Base-by-base conservation (phyloP, 2,113 vertebrate genomes). In the Pseudolaguvia tuberculata region DNA sequence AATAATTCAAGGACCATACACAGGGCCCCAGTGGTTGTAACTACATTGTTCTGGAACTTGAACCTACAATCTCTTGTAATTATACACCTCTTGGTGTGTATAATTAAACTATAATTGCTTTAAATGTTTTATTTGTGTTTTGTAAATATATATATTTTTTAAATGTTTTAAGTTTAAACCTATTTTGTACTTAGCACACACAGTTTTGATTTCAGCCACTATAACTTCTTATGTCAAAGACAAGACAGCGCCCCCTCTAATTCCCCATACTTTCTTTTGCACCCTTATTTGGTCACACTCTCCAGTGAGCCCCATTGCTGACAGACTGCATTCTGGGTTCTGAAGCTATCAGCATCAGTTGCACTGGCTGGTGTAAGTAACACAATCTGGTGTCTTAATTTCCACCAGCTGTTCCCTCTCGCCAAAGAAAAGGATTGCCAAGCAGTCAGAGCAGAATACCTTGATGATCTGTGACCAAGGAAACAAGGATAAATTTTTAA, bases 341-440 rank as follows among this genome's bases (percentile, higher is more conserved):
- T 75, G 50, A 81, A 86, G 85, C 75, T 83, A 89, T 88, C 85
- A 88, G 86, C 86, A 84, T 84, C 85, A 72, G 85, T 88, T 70
- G 84, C 80, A 82, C 83, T 83, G 78, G 75, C 73, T 76, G 70
- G 82, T 88, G 83, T 90, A 88, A 91, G 87, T 89, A 88, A 89
- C 89, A 86, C 88, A 90, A 88, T 90, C 88, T 92, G 90, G 86
- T 84, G 86, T 88, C 88, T 90, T 77, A 88, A 90, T 90, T 89
- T 88, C 87, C 79, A 90, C 86, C 91, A 91, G 90, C 86, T 90
- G 91, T 88, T 87, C 82, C 68, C 79, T 35, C 70, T 76, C 61
- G 78, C 86, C 86, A 84, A 81, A 77, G 85, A 86, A 88, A 85
- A 82, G 79, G 81, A 83, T 72, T 31, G 27, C 72, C 1, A 57